Evolutionary conservation across 2,113 vertebrate genomes (phyloP), one percentile per base, ranked within the genome.

Genomic region (Toxostoma redivivum): DNA sequence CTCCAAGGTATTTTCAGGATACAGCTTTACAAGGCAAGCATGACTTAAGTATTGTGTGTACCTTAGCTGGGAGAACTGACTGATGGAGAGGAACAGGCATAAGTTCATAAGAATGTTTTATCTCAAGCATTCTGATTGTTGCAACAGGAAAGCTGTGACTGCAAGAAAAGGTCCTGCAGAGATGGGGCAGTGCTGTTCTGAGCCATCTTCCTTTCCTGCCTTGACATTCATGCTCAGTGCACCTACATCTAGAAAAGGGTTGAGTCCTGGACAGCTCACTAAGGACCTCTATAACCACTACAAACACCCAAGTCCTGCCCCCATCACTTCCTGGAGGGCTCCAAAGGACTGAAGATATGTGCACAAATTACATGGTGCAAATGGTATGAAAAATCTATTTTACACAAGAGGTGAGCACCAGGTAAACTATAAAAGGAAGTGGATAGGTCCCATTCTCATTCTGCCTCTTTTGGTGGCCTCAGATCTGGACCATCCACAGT

Each of bases 131-230:
- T 57, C 50, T 73, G 27, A 44, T 42, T 37, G 18, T 33, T 57
- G 12, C 12, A 44, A 58, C 3, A 24, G 30, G 18, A n/a, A 73
- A 58, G 15, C 1, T 58, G 12, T 0, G 0, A 58, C 28, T 51
- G 19, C 27, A 81, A 44, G 30, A 44, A 12, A 58, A 5, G 11
- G 23, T 28, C 27, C 60, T 44, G 51, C 37, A 58, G 37, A 73
- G 27, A 27, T 24, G 10, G 11, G 33, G 67, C 22, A 51, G 19
- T 8, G 7, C 37, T 33, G 15, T 14, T 37, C 51, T 58, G 27
- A 33, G 44, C 8, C 44, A 57, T 23, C 8, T 23, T 44, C 12
- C 6, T 72, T 65, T 28, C 44, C 44, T 65, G 12, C 44, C 67
- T 57, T 44, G 37, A 50, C 12, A 65, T 11, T 16, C 9, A 6